Base-by-base conservation (phyloP, 2,797 vertebrate genomes). In the Spizella passerina region DNA sequence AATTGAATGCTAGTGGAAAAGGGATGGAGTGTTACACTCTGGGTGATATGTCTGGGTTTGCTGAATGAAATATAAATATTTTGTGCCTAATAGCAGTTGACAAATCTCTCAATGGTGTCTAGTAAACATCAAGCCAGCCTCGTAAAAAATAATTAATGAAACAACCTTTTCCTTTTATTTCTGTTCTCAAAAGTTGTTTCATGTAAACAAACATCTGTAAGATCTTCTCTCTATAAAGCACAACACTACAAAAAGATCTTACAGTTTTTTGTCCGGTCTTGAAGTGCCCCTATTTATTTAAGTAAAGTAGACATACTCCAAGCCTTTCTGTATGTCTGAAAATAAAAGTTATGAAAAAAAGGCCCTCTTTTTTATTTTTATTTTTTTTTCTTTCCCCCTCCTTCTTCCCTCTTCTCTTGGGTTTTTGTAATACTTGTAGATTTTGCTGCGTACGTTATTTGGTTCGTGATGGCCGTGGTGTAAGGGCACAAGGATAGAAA, bases 211-310 rank as follows among this genome's bases (percentile, higher is more conserved):
- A 93, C 68, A 88, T 91, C 97, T 97, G 95, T 96, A 97, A 97
- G 97, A 96, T 98, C 95, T 96, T 96, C 93, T 97, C 95, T 98
- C 96, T 97, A 94, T 94, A 97, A 98, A 98, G 98, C 98, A 98
- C 98, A 98, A 98, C 98, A 98, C 98, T 98, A 98, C 94, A 94
- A 96, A 94, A 95, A 96, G 93, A 96, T 97, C 96, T 96, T 96
- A 94, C 95, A 91, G 96, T 93, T 97, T 95, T 97, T 96, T 96
- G 91, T 97, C 96, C 87, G 82, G 95, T 94, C 94, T 96, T 97
- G 71, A 96, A 95, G 95, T 94, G 97, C 93, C 97, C 97, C 97
- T 98, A 98, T 98, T 98, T 98, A 98, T 98, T 98, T 98, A 93
- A 87, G 16, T 92, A 59, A 95, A 96, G 72, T 65, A 91, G 90